phyloP scores from a whole-genome alignment of 1,140 invertebrate genomes.

The Ericerus pela region DNA sequence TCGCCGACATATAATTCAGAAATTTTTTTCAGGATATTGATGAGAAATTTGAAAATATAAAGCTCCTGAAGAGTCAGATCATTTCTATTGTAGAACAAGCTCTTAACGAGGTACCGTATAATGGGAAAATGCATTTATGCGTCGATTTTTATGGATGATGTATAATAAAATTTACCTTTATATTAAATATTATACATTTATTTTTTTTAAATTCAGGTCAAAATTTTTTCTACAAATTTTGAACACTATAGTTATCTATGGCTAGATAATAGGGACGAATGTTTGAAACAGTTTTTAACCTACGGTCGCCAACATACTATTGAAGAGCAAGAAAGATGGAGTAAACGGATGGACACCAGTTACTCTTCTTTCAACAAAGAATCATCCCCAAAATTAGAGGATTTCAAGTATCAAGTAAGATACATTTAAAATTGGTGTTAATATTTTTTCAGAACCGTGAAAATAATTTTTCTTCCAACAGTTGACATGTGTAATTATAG shows the following conservation, averaged over 20 bases:
- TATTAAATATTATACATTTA: slow-evolving; percentile 4
- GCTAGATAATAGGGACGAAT: slow-evolving; percentile 43
- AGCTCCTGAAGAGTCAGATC: too few species aligned
- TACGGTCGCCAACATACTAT: slow-evolving; percentile 43
- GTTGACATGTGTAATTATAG: too few species aligned
- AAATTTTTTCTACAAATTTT: slow-evolving; percentile 19
- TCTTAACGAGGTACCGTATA: neutral
- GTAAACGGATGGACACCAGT: slow-evolving; percentile 34
- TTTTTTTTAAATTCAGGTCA: slow-evolving; percentile 19
- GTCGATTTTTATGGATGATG: neutral
- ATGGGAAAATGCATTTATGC: neutral
- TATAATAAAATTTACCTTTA: neutral
- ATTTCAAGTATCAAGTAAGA: slow-evolving; percentile 43
- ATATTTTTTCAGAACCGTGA: too few species aligned
- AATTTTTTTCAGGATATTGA: too few species aligned
- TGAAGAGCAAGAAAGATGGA: slow-evolving; percentile 38
- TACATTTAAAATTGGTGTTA: too few species aligned
- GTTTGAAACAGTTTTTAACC: slow-evolving; percentile 45
- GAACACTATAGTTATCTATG: slow-evolving; percentile 43
- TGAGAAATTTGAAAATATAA: too few species aligned
- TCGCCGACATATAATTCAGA: too few species aligned
- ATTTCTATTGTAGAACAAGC: neutral
- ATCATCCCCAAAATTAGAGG: slow-evolving; percentile 36
- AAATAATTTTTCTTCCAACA: too few species aligned
- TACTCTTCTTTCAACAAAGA: slow-evolving; percentile 32